Evolutionary conservation across 2,888 invertebrate species (phyloP).

Genomic region (Agrotis segetum): DNA sequence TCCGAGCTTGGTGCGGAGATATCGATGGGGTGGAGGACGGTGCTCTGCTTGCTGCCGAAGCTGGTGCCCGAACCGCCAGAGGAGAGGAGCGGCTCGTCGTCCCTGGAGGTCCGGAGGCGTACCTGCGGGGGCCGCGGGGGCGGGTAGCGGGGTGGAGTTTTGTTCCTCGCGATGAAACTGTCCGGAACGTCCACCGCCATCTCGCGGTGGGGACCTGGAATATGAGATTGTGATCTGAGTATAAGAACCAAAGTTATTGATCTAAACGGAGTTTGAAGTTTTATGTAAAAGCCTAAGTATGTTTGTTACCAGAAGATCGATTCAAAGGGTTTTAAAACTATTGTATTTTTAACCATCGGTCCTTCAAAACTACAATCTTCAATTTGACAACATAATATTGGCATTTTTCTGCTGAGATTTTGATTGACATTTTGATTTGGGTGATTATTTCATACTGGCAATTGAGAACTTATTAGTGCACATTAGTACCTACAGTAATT

Average conservation of each 20-base stretch:
- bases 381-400: too few relatives aligned
- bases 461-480: too few relatives aligned
- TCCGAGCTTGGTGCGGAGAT: conserved; percentile 84
- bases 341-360: too few relatives aligned
- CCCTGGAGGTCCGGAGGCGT: conserved; percentile 85
- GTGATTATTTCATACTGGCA: too few relatives aligned
- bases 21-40: conserved; percentile 82
- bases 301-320: neutral
- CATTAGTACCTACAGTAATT: too few relatives aligned
- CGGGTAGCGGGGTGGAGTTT: conserved; percentile 97
- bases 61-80: conserved; percentile 87
- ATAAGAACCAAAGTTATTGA: neutral
- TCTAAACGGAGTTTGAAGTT: neutral
- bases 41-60: conserved; percentile 87
- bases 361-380: too few relatives aligned
- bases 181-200: conserved; percentile 99
- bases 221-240: conserved; percentile 32
- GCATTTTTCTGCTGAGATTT: too few relatives aligned
- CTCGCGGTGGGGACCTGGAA: conserved; percentile 97
- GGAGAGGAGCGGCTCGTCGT: conserved; percentile 89
- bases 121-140: conserved; percentile 94
- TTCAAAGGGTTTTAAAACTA: too few relatives aligned
- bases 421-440: too few relatives aligned
- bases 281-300: neutral
- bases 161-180: conserved; percentile 97